Conservation (phyloP, 2,888 invertebrate genomes). For the Sisyra nigra region DNA sequence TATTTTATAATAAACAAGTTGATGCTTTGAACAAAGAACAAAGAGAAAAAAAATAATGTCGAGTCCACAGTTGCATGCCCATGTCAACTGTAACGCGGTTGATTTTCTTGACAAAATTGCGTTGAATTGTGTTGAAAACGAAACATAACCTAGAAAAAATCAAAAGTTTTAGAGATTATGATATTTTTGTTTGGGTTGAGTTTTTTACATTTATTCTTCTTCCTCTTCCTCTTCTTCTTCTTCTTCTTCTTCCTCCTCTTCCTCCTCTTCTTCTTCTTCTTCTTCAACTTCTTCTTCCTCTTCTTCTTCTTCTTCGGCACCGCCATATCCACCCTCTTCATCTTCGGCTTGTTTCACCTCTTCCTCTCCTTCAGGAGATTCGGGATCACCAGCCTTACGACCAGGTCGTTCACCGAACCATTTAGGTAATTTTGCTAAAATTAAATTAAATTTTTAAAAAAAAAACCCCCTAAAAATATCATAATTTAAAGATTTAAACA, state of each 20-base stretch:
- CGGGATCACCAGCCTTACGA: constrained; percentile 77
- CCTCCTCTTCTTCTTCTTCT: constrained; percentile 61
- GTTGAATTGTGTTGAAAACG: too few relatives aligned
- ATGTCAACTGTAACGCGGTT: too few relatives aligned
- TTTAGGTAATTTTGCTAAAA: constrained; percentile 76
- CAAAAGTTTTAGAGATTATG: too few relatives aligned
- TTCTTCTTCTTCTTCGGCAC: constrained; percentile 59
- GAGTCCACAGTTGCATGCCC: too few relatives aligned
- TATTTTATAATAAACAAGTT: too few relatives aligned
- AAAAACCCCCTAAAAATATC: too few relatives aligned
- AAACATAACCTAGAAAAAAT: too few relatives aligned
- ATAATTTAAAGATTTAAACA: too few relatives aligned
- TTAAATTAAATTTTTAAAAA: background rate
- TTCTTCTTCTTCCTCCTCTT: constrained; percentile 51
- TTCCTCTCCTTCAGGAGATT: constrained; percentile 83
- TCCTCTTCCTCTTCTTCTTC: constrained; percentile 42
- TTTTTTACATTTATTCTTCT: constrained; percentile 17
- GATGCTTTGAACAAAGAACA: too few relatives aligned
- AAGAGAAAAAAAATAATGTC: too few relatives aligned
- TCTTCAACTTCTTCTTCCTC: constrained; percentile 53
- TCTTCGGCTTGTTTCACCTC: constrained; percentile 64
- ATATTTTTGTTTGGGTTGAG: too few relatives aligned
- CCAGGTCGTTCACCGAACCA: constrained; percentile 94
- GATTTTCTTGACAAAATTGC: too few relatives aligned
- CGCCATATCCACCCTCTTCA: constrained; percentile 52